These are phyloP conservation scores for Siderastrea siderea DNA, from an alignment of 92 coral and sea anemone species.

Conservation along the genomic window DNA sequence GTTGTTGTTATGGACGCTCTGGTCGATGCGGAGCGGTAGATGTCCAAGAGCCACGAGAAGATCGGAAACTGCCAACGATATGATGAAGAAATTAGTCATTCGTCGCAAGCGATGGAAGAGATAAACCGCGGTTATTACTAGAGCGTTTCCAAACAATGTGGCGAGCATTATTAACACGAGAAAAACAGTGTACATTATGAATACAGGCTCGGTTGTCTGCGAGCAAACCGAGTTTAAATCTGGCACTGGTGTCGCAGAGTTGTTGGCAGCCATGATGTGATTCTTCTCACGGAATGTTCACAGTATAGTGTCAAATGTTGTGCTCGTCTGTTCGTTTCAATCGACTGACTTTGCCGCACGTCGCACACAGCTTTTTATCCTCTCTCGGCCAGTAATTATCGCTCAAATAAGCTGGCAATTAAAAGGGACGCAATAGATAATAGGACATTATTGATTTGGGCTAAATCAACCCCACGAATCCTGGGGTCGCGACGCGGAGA, in stretches of 20 bases:
- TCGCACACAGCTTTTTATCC: conserved; percentile 23
- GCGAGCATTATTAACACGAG: conserved; percentile 80
- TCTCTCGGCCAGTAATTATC: conserved; percentile 60
- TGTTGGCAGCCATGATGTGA: conserved; percentile 7
- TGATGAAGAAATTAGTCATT: conserved; percentile 89
- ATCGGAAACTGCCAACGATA: conserved; percentile 92
- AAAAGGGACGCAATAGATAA: conserved; percentile 52
- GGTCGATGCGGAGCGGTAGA: conserved; percentile 90
- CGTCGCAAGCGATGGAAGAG: conserved; percentile 85
- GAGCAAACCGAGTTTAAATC: conserved; percentile 48
- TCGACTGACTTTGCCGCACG: conserved; percentile 6
- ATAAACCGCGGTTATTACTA: conserved; percentile 88
- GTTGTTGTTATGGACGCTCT: conserved; percentile 81
- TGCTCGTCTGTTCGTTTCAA: conserved; percentile 4
- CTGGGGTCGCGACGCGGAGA: conserved; percentile 42
- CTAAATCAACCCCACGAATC: conserved; percentile 30
- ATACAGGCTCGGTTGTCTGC: conserved; percentile 54
- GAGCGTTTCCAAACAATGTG: conserved; percentile 87
- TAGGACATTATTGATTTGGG: conserved; percentile 67
- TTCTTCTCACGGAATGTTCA: conserved; percentile 32
- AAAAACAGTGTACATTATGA: conserved; percentile 72
- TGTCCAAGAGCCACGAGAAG: conserved; percentile 79
- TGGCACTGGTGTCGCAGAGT: not conserved
- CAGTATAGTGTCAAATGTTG: not conserved
- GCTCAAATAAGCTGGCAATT: conserved; percentile 68